Base-by-base conservation (phyloP, 2,888 invertebrate species). In the Nomada fabriciana region DNA sequence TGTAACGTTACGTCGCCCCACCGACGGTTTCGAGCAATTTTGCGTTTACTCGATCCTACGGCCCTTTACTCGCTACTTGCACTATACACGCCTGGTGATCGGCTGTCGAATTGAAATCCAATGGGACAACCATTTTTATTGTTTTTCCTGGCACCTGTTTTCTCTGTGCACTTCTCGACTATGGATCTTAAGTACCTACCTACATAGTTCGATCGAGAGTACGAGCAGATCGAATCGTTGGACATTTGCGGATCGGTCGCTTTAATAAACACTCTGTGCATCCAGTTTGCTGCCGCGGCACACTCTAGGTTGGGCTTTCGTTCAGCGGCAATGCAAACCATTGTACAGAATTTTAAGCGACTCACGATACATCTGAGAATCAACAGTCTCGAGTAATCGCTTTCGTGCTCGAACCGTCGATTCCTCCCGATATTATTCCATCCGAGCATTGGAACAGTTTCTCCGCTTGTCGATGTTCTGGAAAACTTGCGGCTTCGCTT, bases 341-440 rank as follows among this genome's bases (percentile, higher is more conserved):
- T 65, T 73, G 60, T 77, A 71, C 63, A 75, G 57, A 57, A 50
- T 53, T 75, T 65, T 71, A 64, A 70, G 61, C 73, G 67, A 67
- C 74, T 83, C 76, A 79, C 70, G 73, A 84, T 7, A 2, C 20
- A 10, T 65, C 47, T 47, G 67, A 25, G 59, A 72, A 18, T 59
- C 68, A 65, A 73, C 73, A 50, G 68, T 64, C 73, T n/a, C 53
- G 61, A 10, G 73, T 71, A 82, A 86, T 81, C 77, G 67, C 79
- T 80, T 71, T 67, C 61, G 59, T 59, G 74, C 76, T 76, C 78
- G 71, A 80, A 76, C 60, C 76, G 76, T 82, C 81, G 67, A 87
- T 82, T 75, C 80, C 79, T 71, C 81, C 81, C 77, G 60, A 87
- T 76, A 76, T 84, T 81, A 84, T 86, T 79, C 74, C 80, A 77